Conservation (phyloP, 2,113 vertebrate species). For the Esox niger region DNA sequence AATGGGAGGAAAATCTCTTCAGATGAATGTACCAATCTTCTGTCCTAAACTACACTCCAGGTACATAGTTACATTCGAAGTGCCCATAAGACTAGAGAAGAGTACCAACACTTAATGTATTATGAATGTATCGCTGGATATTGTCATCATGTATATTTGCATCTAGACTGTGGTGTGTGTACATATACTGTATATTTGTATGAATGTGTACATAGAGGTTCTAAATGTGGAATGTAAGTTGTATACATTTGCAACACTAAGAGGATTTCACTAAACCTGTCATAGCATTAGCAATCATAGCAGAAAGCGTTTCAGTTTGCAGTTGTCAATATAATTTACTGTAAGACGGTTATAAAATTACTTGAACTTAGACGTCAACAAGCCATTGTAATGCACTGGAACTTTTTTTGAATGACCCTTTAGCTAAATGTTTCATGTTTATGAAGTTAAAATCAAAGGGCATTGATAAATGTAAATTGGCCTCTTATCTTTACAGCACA, state of each 20-base stretch:
- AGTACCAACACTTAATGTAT: too few species aligned
- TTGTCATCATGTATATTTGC: background rate
- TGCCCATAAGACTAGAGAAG: too few species aligned
- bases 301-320: too few species aligned
- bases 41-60: background rate
- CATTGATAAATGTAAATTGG: background rate
- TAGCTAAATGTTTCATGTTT: background rate
- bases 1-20: background rate
- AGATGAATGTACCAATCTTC: constrained; percentile 8
- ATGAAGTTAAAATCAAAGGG: background rate
- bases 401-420: too few species aligned
- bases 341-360: too few species aligned
- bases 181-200: background rate
- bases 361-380: too few species aligned
- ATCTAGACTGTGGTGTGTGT: background rate
- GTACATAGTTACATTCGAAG: background rate
- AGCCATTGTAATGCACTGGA: too few species aligned
- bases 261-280: too few species aligned
- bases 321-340: too few species aligned
- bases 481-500: constrained; percentile 12
- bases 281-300: too few species aligned
- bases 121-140: too few species aligned
- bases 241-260: background rate
- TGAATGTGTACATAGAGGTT: background rate
- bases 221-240: background rate